Evolutionary conservation across 64 coral and sea anemone species (phyloP).

Genomic region (Montipora sp.): DNA sequence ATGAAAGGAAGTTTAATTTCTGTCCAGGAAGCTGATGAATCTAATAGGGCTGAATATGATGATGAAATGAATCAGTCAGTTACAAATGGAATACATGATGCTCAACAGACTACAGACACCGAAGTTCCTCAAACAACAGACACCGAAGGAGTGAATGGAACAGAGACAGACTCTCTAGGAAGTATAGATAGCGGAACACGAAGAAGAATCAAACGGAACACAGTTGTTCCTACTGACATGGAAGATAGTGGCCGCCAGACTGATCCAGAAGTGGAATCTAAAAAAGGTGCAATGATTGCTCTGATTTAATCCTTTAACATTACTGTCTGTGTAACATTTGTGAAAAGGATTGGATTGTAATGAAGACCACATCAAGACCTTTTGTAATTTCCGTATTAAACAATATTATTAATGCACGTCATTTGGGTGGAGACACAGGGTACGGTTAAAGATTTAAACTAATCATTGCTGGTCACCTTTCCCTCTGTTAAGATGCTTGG

Average conservation of each 20-base stretch:
- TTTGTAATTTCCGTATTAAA: no score
- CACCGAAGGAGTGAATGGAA: constrained; percentile 86
- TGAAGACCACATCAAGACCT: no score
- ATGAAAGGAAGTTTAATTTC: constrained; percentile 90
- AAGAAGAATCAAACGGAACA: constrained; percentile 85
- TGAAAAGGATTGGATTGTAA: no score
- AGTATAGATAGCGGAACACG: constrained; percentile 84
- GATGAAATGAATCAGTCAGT: constrained; percentile 40
- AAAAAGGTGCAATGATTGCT: constrained; percentile 70
- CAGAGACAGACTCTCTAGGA: constrained; percentile 83
- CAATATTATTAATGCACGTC: no score
- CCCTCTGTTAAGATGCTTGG: constrained; percentile 75
- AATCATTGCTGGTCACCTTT: background rate
- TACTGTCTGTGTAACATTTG: background rate
- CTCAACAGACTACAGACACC: constrained; percentile 39
- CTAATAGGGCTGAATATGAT: constrained; percentile 60
- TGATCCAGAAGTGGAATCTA: constrained; percentile 85
- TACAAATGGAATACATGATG: constrained; percentile 39
- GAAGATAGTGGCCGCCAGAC: constrained; percentile 82
- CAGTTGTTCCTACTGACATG: constrained; percentile 81
- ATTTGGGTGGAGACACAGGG: background rate
- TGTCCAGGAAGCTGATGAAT: constrained; percentile 83
- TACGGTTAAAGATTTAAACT: no score
- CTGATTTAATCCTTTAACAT: background rate
- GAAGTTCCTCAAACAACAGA: constrained; percentile 89